Conservation (phyloP, 2,888 invertebrate genomes). For the Venustoraphidia nigricollis region DNA sequence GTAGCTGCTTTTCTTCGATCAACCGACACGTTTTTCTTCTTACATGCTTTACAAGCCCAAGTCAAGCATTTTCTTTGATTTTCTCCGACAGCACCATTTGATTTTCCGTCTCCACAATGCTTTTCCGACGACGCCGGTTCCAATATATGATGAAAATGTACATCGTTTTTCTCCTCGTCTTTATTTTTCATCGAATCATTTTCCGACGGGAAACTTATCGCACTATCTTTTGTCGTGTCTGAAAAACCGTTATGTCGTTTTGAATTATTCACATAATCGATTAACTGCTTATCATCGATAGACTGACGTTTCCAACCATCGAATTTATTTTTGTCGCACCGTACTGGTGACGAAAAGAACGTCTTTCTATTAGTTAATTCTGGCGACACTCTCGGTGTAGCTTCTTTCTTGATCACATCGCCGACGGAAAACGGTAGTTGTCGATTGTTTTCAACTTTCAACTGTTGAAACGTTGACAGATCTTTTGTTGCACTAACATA, state of each 20-base stretch:
- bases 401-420: not conserved
- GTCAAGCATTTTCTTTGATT: conserved; percentile 67
- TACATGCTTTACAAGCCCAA: conserved; percentile 97
- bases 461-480: no score
- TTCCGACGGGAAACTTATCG: not conserved
- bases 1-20: conserved; percentile 96
- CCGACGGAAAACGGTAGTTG: not conserved
- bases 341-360: no score
- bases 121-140: conserved; percentile 23
- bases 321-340: no score
- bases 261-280: no score
- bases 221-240: no score
- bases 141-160: conserved; percentile 27
- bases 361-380: not conserved
- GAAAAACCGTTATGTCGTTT: no score
- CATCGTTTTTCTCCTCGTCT: conserved; percentile 15
- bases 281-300: no score
- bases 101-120: conserved; percentile 5
- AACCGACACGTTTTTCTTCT: conserved; percentile 87
- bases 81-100: conserved; percentile 19
- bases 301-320: no score
- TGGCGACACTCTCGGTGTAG: not conserved
- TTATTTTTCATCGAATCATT: conserved; percentile 2
- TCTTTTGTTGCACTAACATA: no score
- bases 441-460: no score